A percentile compares a stretch with the other conserved stretches of the same genome.
Evolutionary conservation across 2,797 vertebrate genomes (phyloP).

Genomic region (Heteromormyrus szaboi): DNA sequence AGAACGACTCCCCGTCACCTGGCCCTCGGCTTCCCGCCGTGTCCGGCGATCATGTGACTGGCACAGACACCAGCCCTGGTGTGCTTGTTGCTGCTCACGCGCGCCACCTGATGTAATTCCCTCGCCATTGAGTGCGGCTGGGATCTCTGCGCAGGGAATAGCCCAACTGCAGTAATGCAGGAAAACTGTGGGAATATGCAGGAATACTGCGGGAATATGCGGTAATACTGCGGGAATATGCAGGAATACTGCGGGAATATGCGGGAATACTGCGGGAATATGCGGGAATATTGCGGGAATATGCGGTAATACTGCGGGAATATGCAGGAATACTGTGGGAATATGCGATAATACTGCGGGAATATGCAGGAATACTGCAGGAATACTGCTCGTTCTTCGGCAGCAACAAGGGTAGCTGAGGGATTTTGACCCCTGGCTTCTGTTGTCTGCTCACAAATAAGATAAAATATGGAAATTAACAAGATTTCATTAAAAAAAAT

Average conservation of each 20-base stretch:
- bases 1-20: constrained; percentile 30
- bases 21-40: not conserved
- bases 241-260: too few species aligned
- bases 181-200: not conserved
- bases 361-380: not conserved
- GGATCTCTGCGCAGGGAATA: not conserved
- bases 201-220: not conserved
- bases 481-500: not conserved
- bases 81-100: not conserved
- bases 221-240: too few species aligned
- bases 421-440: not conserved
- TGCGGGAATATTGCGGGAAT: not conserved
- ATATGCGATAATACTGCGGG: not conserved
- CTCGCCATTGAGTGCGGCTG: not conserved
- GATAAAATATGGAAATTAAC: not conserved
- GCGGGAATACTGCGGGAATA: not conserved
- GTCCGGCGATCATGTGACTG: not conserved
- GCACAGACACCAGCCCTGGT: not conserved
- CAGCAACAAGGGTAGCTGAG: not conserved
- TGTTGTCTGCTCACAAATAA: not conserved
- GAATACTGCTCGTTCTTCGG: not conserved
- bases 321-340: not conserved
- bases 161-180: not conserved
- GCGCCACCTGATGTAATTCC: not conserved
- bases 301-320: not conserved